Conservation (phyloP, 2,888 invertebrate species). For the Elaeidobius kamerunicus region DNA sequence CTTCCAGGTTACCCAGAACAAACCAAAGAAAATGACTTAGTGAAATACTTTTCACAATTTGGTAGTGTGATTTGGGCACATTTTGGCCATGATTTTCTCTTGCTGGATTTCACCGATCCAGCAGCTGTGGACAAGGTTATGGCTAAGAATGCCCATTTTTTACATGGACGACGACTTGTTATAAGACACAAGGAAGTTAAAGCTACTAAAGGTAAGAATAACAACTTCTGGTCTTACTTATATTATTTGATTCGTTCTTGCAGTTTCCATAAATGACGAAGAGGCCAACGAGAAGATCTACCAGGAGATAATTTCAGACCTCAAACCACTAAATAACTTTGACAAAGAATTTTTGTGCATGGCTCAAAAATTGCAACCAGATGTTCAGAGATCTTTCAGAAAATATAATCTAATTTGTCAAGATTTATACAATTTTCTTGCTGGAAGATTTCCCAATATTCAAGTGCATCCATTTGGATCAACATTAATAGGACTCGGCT, state of each 20-base stretch:
- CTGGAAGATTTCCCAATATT: constrained; percentile 49
- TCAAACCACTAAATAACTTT: constrained; percentile 45
- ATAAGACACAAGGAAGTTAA: constrained; percentile 25
- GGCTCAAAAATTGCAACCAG: constrained; percentile 46
- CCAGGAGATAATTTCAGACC: constrained; percentile 30
- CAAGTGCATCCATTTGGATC: constrained; percentile 67
- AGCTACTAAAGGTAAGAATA: constrained; percentile 13
- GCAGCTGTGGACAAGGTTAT: constrained; percentile 36
- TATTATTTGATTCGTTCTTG: constrained; percentile 6
- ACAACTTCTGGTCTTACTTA: too few relatives aligned
- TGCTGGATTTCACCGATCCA: constrained; percentile 40
- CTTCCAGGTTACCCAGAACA: constrained; percentile 35
- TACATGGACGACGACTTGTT: constrained; percentile 31
- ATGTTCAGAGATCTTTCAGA: constrained; percentile 40
- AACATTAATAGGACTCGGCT: constrained; percentile 66
- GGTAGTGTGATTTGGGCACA: constrained; percentile 37
- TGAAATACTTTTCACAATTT: constrained; percentile 41
- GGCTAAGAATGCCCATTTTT: constrained; percentile 29
- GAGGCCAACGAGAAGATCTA: constrained; percentile 25
- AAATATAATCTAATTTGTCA: constrained; percentile 48
- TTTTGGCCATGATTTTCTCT: constrained; percentile 37
- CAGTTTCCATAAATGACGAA: constrained; percentile 21
- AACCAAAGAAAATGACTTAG: constrained; percentile 36
- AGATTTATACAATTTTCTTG: constrained; percentile 50
- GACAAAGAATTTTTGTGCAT: constrained; percentile 48